phyloP scores from a whole-genome alignment of 2,113 vertebrate genomes.

The Ophthalmolycus amberensis region DNA sequence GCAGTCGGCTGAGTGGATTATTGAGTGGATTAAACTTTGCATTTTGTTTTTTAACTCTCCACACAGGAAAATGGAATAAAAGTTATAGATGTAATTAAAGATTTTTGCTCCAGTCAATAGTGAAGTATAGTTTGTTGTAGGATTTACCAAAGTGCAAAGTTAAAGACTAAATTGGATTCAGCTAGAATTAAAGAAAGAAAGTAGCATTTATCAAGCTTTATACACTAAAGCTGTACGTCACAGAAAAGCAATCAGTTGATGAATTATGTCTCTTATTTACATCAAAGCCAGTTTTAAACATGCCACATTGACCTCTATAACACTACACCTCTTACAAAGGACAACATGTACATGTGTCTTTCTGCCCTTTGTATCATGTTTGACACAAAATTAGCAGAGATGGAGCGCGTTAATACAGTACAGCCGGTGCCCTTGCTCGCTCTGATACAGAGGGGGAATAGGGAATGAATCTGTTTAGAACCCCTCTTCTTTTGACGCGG shows the following conservation, averaged over 20 bases:
- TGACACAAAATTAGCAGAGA: slow-evolving; percentile 57
- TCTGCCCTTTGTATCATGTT: slow-evolving; percentile 46
- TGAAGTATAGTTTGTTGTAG: not conserved
- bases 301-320: not conserved
- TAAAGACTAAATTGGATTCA: slow-evolving; percentile 15
- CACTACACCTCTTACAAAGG: slow-evolving; percentile 14
- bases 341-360: slow-evolving; percentile 20
- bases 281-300: slow-evolving; percentile 20
- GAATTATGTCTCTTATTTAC: slow-evolving; percentile 21
- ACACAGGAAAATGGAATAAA: slow-evolving; percentile 17
- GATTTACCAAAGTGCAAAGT: slow-evolving; percentile 31
- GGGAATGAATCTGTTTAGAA: slow-evolving; percentile 26
- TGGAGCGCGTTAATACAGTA: slow-evolving; percentile 66
- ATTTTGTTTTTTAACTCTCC: not conserved
- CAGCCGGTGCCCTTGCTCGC: slow-evolving; percentile 43
- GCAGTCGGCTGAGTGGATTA: slow-evolving; percentile 37
- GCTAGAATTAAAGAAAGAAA: slow-evolving; percentile 28
- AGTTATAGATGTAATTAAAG: slow-evolving; percentile 33
- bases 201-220: slow-evolving; percentile 2
- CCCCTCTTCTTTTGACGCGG: slow-evolving; percentile 43
- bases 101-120: slow-evolving; percentile 20
- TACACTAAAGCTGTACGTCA: not conserved
- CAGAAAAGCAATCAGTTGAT: slow-evolving; percentile 16
- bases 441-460: slow-evolving; percentile 32
- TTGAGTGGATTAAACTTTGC: slow-evolving; percentile 31